Conservation (phyloP, 2,888 invertebrate genomes). For the Synanthedon tipuliformis region DNA sequence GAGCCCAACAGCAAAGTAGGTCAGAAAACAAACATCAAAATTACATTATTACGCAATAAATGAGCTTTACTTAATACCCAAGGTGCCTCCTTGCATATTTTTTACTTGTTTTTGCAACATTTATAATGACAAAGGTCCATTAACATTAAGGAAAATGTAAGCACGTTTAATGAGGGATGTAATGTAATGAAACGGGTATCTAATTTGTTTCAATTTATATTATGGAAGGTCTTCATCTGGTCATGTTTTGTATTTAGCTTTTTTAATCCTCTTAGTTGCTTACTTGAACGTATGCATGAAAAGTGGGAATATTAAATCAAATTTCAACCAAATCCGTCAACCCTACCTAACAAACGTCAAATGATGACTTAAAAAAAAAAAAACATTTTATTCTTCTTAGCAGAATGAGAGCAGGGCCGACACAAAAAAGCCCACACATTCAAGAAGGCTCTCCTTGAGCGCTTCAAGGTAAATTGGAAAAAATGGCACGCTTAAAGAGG, state of each 20-base stretch:
- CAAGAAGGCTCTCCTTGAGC: not conserved
- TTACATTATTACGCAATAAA: constrained; percentile 2
- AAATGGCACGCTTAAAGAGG: constrained; percentile 20
- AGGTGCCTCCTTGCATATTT: not conserved
- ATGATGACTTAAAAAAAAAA: too few relatives aligned
- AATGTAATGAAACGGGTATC: not conserved
- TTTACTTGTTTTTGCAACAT: not conserved
- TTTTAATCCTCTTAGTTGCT: too few relatives aligned
- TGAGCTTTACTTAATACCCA: constrained; percentile 3
- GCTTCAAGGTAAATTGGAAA: constrained; percentile 23
- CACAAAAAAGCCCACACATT: not conserved
- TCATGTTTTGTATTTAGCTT: too few relatives aligned
- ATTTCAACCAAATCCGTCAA: too few relatives aligned
- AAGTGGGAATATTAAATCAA: too few relatives aligned
- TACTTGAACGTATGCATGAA: too few relatives aligned
- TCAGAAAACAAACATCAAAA: constrained; percentile 3
- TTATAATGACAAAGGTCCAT: not conserved
- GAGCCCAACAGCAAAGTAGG: constrained; percentile 1
- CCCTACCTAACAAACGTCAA: too few relatives aligned
- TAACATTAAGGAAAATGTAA: not conserved
- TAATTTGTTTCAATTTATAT: not conserved
- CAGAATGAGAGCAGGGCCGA: too few relatives aligned
- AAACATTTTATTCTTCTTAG: too few relatives aligned
- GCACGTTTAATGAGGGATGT: not conserved
- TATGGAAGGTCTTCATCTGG: not conserved